Evolutionary conservation across 2,113 vertebrate genomes (phyloP).

Genomic region (Malurus melanocephalus): DNA sequence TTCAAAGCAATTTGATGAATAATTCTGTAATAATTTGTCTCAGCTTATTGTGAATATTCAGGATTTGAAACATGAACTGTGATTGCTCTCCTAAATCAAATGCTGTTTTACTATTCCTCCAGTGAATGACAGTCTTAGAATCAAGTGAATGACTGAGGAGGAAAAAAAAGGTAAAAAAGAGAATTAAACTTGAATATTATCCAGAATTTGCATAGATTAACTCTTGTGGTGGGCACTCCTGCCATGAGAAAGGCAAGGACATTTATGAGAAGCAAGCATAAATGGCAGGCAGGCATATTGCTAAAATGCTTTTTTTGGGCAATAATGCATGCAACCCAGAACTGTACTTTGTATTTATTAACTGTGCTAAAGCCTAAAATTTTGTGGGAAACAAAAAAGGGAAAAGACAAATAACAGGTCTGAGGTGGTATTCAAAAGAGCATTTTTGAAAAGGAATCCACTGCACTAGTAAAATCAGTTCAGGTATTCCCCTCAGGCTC

Average conservation of each 20-base stretch:
- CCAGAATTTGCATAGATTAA: conserved; percentile 12
- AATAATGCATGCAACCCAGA: background rate
- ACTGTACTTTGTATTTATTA: background rate
- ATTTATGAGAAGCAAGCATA: background rate
- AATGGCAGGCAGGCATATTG: background rate
- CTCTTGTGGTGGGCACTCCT: background rate
- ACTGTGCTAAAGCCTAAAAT: background rate
- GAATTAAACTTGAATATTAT: background rate
- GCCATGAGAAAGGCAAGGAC: background rate
- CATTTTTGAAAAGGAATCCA: background rate
- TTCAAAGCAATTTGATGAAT: conserved; percentile 33
- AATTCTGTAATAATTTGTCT: conserved; percentile 45
- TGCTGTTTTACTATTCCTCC: background rate
- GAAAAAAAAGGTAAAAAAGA: background rate
- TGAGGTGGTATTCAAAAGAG: background rate
- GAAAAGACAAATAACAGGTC: background rate
- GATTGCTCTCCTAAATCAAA: conserved; percentile 35
- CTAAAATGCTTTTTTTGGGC: background rate
- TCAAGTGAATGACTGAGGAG: background rate
- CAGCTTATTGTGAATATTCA: conserved; percentile 34
- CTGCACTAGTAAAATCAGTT: background rate
- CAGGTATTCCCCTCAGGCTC: background rate
- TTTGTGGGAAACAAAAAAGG: background rate
- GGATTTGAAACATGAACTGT: conserved; percentile 15
- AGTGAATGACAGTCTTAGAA: conserved; percentile 9